These are phyloP conservation scores for Sebastes schlegelii DNA, from an alignment of 2,113 vertebrate species.

Conservation along the genomic window DNA sequence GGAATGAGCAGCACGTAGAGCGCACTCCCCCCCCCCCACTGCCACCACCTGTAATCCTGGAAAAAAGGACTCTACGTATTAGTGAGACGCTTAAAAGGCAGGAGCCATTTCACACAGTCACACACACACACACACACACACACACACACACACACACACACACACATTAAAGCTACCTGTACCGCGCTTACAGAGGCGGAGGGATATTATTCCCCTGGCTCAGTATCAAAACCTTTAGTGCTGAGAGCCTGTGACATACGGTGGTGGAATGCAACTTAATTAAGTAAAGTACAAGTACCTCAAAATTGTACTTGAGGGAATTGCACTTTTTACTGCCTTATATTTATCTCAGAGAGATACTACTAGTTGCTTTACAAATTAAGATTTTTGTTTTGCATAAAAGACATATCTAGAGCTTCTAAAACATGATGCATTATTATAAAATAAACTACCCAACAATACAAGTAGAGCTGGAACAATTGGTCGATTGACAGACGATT, in stretches of 20 bases:
- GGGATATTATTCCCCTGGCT: slow-evolving; percentile 38
- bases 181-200: slow-evolving; percentile 25
- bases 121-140: slow-evolving; percentile 35
- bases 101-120: slow-evolving; percentile 51
- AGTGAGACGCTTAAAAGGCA: slow-evolving; percentile 58
- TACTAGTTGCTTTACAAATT: background rate
- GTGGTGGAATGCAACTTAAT: background rate
- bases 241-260: slow-evolving; percentile 10
- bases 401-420: too few relatives aligned
- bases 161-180: slow-evolving; percentile 49
- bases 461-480: background rate
- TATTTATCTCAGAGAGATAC: background rate
- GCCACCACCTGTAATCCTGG: slow-evolving; percentile 49
- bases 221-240: slow-evolving; percentile 30
- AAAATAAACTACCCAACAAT: background rate
- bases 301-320: background rate
- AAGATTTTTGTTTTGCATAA: background rate
- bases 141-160: slow-evolving; percentile 32
- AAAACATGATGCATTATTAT: background rate
- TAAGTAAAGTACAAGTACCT: background rate
- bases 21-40: background rate
- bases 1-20: slow-evolving; percentile 60
- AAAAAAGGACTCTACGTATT: slow-evolving; percentile 66
- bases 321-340: background rate
- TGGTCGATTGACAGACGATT: background rate